Evolutionary conservation across 2,888 invertebrate species (phyloP).

Genomic region (Troglohyphantes excavatus): DNA sequence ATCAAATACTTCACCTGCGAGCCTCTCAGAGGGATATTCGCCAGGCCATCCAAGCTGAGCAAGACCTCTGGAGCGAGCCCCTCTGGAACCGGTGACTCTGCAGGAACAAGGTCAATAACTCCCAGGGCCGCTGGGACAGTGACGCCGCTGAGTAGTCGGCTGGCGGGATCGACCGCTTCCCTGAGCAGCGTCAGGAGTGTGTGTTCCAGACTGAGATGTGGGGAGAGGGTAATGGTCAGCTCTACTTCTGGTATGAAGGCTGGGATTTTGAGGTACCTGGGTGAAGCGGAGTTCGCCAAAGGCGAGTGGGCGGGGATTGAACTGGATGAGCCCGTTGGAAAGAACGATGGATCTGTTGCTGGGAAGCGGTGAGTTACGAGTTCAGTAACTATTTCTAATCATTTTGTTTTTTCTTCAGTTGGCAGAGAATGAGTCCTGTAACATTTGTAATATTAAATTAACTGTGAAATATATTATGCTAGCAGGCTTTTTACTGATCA

Average conservation of each 20-base stretch:
- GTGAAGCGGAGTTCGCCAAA: constrained; percentile 93
- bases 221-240: constrained; percentile 93
- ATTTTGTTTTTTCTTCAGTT: no score
- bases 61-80: constrained; percentile 75
- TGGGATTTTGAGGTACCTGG: constrained; percentile 92
- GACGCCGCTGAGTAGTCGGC: constrained; percentile 47
- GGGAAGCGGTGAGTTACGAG: constrained; percentile 89
- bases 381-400: constrained; percentile 92
- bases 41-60: constrained; percentile 89
- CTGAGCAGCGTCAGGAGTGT: constrained; percentile 65
- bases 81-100: constrained; percentile 15
- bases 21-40: constrained; percentile 95
- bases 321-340: constrained; percentile 95
- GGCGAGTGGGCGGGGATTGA: constrained; percentile 98
- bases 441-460: no score
- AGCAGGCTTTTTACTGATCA: no score
- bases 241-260: constrained; percentile 92
- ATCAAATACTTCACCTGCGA: constrained; percentile 96
- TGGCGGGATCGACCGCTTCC: constrained; percentile 66
- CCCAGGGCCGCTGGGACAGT: constrained; percentile 42
- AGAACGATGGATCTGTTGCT: constrained; percentile 97
- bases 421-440: no score
- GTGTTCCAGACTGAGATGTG: constrained; percentile 86
- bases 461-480: no score
- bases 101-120: constrained; percentile 3